phyloP scores from a whole-genome alignment of 2,113 vertebrate species.

The Elephas maximus region DNA sequence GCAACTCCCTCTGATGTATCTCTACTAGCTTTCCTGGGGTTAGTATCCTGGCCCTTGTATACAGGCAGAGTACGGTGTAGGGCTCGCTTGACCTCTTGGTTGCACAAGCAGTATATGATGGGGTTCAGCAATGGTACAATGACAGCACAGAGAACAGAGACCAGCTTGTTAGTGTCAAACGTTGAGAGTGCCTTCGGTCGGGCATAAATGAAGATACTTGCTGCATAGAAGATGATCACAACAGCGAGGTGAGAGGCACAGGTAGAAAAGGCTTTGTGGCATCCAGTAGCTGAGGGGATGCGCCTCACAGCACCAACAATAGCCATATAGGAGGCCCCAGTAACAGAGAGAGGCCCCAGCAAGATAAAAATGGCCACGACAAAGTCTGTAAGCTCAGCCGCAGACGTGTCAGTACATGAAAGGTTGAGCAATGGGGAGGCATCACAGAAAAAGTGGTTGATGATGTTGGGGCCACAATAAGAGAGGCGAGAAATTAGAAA shows the following conservation, averaged over 20 bases:
- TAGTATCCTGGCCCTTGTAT: neutral
- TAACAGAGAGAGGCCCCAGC: slow-evolving; percentile 78
- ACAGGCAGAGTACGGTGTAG: slow-evolving; percentile 60
- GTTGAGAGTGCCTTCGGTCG: slow-evolving; percentile 79
- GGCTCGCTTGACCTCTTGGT: slow-evolving; percentile 82
- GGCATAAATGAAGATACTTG: slow-evolving; percentile 81
- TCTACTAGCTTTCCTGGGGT: slow-evolving; percentile 6
- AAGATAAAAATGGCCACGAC: slow-evolving; percentile 80
- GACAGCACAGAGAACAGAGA: slow-evolving; percentile 82
- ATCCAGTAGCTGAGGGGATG: slow-evolving; percentile 76
- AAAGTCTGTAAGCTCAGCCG: slow-evolving; percentile 79
- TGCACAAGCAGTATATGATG: slow-evolving; percentile 82
- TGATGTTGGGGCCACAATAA: slow-evolving; percentile 81
- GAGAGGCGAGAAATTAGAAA: slow-evolving; percentile 79
- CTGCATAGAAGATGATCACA: slow-evolving; percentile 80
- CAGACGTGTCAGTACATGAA: slow-evolving; percentile 82
- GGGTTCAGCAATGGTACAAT: slow-evolving; percentile 85
- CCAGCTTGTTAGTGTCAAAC: slow-evolving; percentile 82
- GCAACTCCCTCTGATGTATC: neutral
- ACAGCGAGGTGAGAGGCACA: slow-evolving; percentile 83
- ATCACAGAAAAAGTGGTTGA: slow-evolving; percentile 85
- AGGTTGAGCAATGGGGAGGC: slow-evolving; percentile 82
- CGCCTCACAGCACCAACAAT: slow-evolving; percentile 73
- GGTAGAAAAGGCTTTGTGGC: slow-evolving; percentile 83
- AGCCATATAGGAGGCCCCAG: slow-evolving; percentile 79